Evolutionary conservation across 1,140 invertebrate genomes (phyloP), one percentile per base, ranked within the genome.

Genomic region (Tetramorium simillimum): DNA sequence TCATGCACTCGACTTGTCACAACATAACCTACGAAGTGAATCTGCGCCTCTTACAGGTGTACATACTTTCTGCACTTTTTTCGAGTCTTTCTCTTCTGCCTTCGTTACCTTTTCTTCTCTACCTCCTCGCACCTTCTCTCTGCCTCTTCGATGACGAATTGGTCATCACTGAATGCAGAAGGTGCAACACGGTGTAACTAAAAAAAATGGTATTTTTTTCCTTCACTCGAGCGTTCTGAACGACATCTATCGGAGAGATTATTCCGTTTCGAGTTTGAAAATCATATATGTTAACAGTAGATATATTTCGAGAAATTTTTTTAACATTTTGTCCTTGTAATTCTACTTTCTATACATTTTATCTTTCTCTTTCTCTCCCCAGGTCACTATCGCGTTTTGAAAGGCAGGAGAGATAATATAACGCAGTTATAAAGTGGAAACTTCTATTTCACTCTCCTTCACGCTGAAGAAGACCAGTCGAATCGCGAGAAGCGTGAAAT

Each of bases 21-120:
- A 69, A 80, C 77, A 80, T 81, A 82, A 82, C 78, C 63, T 58
- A 43, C 2, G n/a, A 37, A 1, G 14, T 2, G 10, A 16, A 18
- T n/a, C 73, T 12, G 21, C 18, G 37, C 43, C 58, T 56, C 2
- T 24, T 12, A 28, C 4, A 43, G 7, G 0, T 12, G 18, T 49
- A n/a, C n/a, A n/a, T n/a, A 81, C 21, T 16, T 43, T 40, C 46
- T 37, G 0, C 33, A 24, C 77, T 70, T 43, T 81, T 21, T 5
- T 72, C 51, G 1, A 43, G 18, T 56, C 9, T 37, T n/a, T 4
- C 9, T 18, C 14, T 18, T 5, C 9, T 33, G 33, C 33, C 0
- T 18, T 1, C 10, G 10, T 3, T 53, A 16, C 18, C 14, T 3
- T 4, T 21, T 10, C 21, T 33, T 37, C 9, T 67, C 12, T 60